Evolutionary conservation across 2,113 vertebrate species (phyloP).

Genomic region (Pedetes capensis): DNA sequence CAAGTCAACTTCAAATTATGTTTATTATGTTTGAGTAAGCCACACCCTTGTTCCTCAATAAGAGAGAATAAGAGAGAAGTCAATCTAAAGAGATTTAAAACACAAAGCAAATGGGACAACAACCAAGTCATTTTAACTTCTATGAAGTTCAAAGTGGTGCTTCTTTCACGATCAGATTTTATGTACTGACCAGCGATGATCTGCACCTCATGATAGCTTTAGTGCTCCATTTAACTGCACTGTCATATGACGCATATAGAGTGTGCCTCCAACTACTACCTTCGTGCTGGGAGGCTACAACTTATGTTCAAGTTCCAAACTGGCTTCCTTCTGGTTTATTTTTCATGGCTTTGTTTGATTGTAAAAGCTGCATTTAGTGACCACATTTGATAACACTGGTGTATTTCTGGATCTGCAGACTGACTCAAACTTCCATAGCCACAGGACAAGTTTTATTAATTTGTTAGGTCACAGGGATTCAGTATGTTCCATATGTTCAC

Average conservation of each 20-base stretch:
- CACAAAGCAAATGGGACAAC: not conserved
- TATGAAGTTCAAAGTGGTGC: not conserved
- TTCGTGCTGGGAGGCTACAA: not conserved
- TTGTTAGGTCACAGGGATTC: conserved; percentile 15
- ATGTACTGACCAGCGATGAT: not conserved
- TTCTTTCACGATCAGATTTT: not conserved
- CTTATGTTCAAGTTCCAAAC: not conserved
- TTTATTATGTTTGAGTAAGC: not conserved
- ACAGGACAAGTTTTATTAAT: conserved; percentile 38
- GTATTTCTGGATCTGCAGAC: not conserved
- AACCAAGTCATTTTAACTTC: not conserved
- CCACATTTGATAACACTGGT: not conserved
- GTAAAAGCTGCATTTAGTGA: not conserved
- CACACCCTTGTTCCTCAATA: not conserved
- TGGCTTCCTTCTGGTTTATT: not conserved
- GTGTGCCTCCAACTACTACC: not conserved
- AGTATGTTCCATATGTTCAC: not conserved
- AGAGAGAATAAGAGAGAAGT: not conserved
- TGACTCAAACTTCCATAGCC: not conserved
- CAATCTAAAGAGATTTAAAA: not conserved
- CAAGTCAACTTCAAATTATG: not conserved
- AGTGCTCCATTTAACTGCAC: not conserved
- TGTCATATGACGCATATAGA: not conserved
- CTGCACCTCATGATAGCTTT: not conserved
- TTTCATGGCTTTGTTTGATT: not conserved